Evolutionary conservation across 2,888 invertebrate species (phyloP).

Genomic region (Phragmatobia fuliginosa): DNA sequence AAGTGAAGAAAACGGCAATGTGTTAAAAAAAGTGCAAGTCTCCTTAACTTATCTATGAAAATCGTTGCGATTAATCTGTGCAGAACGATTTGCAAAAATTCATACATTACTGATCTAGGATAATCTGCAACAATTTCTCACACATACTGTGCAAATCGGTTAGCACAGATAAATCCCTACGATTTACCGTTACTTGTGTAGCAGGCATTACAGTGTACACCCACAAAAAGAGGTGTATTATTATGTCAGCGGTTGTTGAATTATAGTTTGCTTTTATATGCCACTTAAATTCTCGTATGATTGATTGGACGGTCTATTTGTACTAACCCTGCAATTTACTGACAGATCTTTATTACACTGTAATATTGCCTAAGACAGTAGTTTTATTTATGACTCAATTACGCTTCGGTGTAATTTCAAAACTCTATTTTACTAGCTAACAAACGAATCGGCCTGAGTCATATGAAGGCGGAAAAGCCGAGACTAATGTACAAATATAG

Average conservation of each 20-base stretch:
- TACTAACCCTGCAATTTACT: constrained; percentile 53
- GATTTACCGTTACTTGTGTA: too few relatives aligned
- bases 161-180: too few relatives aligned
- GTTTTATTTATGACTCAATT: constrained; percentile 60
- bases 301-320: constrained; percentile 57
- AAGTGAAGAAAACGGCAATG: too few relatives aligned
- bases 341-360: constrained; percentile 65
- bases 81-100: too few relatives aligned
- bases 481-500: neutral
- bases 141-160: too few relatives aligned
- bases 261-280: constrained; percentile 37
- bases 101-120: too few relatives aligned
- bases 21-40: too few relatives aligned
- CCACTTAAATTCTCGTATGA: constrained; percentile 50
- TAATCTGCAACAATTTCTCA: too few relatives aligned
- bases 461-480: neutral
- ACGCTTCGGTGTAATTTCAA: constrained; percentile 4
- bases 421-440: neutral
- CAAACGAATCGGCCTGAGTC: neutral
- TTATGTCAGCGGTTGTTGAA: constrained; percentile 31
- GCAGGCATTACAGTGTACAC: constrained; percentile 8
- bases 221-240: constrained; percentile 17
- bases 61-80: too few relatives aligned
- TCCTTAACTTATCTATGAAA: too few relatives aligned
- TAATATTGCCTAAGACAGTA: constrained; percentile 64